These are phyloP conservation scores for Chaetoderma sp. DNA, from an alignment of 2,888 invertebrate species.

Conservation along the genomic window DNA sequence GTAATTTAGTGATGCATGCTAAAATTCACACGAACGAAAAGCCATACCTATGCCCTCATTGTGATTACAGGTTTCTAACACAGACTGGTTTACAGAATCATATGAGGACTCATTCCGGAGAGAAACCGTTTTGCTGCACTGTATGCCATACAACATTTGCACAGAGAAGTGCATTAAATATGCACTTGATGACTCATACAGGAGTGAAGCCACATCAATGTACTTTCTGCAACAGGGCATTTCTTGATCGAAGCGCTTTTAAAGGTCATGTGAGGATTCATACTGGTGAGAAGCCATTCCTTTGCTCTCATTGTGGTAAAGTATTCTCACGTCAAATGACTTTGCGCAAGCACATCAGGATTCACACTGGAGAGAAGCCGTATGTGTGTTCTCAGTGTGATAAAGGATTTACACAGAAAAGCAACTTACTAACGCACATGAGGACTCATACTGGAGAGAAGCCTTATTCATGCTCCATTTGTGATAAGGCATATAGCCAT, in stretches of 20 bases:
- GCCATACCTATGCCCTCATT: not conserved
- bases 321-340: too few species aligned
- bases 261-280: not conserved
- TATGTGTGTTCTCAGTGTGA: too few species aligned
- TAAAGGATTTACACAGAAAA: too few species aligned
- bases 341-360: too few species aligned
- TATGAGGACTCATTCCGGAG: not conserved
- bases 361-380: too few species aligned
- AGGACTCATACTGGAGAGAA: too few species aligned
- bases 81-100: not conserved
- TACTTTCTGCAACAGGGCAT: not conserved
- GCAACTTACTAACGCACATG: too few species aligned
- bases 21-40: not conserved
- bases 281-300: not conserved
- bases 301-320: too few species aligned
- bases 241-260: not conserved
- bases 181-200: not conserved
- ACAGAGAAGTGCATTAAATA: not conserved
- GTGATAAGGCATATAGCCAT: too few species aligned
- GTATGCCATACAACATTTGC: not conserved
- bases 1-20: not conserved
- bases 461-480: too few species aligned
- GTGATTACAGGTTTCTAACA: not conserved
- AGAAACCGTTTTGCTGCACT: not conserved
- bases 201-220: not conserved